phyloP scores from a whole-genome alignment of 1,140 invertebrate species.

The Antheraea mylitta region DNA sequence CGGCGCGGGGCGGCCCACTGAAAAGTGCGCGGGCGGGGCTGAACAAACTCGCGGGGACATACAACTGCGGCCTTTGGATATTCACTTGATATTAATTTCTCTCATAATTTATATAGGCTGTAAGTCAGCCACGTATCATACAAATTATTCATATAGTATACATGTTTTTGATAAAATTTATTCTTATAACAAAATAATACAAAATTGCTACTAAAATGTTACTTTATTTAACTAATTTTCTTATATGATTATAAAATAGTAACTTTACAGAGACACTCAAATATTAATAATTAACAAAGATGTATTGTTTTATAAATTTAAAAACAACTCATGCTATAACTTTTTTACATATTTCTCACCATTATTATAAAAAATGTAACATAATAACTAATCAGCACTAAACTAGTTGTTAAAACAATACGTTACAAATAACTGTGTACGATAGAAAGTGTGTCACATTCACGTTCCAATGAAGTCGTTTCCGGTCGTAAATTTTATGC shows the following conservation, averaged over 20 bases:
- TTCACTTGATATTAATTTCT: not conserved
- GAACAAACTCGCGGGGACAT: constrained; percentile 76
- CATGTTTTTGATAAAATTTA: not conserved
- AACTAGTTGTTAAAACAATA: constrained; percentile 45
- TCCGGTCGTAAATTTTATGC: constrained; percentile 66
- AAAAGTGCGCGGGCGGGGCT: constrained; percentile 77
- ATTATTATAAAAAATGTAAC: not conserved
- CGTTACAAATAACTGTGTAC: constrained; percentile 51
- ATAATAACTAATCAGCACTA: not conserved
- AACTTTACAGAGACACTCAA: no score
- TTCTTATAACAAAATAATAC: not conserved
- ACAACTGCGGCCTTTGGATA: constrained; percentile 37
- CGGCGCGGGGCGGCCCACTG: constrained; percentile 72
- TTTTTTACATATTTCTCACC: not conserved
- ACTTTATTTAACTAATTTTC: not conserved
- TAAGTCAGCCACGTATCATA: not conserved
- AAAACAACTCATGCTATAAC: no score
- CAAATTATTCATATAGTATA: not conserved
- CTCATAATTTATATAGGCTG: not conserved
- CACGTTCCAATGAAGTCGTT: constrained; percentile 56
- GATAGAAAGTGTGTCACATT: constrained; percentile 69
- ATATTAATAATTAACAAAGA: no score
- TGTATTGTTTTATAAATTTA: no score
- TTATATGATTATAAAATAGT: no score
- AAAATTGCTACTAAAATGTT: not conserved